Conservation (phyloP, 2,113 vertebrate genomes). For the Emberiza fucata region DNA sequence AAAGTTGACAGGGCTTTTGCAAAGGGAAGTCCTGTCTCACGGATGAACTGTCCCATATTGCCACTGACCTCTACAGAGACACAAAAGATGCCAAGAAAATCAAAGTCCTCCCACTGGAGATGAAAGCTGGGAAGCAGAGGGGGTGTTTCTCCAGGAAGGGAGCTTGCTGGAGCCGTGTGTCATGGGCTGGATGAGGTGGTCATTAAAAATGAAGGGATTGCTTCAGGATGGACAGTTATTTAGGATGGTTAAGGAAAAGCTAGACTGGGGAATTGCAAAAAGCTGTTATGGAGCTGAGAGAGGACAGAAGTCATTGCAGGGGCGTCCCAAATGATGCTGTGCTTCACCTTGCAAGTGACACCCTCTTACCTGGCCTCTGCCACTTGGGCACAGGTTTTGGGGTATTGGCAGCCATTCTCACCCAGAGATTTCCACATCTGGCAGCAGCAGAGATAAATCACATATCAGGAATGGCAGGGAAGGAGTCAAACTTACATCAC, state of each 20-base stretch:
- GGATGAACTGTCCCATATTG: neutral
- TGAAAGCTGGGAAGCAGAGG: neutral
- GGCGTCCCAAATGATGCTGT: neutral
- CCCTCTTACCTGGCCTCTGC: neutral
- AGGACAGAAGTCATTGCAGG: neutral
- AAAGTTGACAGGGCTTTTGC: neutral
- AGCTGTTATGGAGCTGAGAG: neutral
- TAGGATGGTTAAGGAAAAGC: neutral
- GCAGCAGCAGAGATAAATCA: neutral
- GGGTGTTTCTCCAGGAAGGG: neutral
- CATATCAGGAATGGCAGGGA: rapidly evolving
- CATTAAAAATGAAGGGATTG: neutral
- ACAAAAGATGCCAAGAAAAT: neutral
- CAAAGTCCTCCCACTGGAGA: neutral
- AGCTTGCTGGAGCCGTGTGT: neutral
- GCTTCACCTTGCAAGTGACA: neutral
- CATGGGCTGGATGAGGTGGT: neutral
- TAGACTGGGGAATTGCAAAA: neutral
- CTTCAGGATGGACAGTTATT: neutral
- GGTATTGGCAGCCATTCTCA: neutral
- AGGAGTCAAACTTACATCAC: neutral
- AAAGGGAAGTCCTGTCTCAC: neutral
- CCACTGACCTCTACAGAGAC: neutral
- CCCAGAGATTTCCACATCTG: neutral
- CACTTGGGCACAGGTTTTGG: neutral